Conservation (phyloP, 2,888 invertebrate genomes). For the Octonoba sinensis region DNA sequence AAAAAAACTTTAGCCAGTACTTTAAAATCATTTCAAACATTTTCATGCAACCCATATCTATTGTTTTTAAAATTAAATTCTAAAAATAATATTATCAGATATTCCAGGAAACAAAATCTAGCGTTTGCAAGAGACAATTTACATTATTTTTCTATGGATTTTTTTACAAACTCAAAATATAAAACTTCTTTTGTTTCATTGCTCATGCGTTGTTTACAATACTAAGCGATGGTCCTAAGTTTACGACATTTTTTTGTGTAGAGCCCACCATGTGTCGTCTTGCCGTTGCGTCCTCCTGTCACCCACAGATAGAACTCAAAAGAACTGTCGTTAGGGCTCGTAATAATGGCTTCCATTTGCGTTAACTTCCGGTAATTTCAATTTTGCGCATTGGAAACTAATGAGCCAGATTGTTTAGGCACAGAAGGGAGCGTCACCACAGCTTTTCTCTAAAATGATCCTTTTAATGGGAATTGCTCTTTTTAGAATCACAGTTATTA, state of each 20-base stretch:
- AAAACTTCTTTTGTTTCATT: no score
- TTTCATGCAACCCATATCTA: no score
- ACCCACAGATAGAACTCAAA: conserved; percentile 24
- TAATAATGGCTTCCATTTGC: conserved; percentile 39
- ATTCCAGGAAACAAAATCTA: no score
- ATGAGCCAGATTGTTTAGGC: conserved; percentile 38
- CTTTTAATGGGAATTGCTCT: conserved; percentile 25
- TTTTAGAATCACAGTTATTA: conserved; percentile 40
- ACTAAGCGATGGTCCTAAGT: no score
- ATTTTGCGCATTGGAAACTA: conserved; percentile 49
- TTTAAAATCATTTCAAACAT: no score
- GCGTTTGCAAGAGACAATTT: no score
- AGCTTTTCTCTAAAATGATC: conserved; percentile 1
- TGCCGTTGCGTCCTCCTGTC: conserved; percentile 36
- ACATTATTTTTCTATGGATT: no score
- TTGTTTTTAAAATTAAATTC: no score
- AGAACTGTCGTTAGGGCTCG: conserved; percentile 43
- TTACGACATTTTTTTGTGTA: background rate
- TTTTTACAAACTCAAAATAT: no score
- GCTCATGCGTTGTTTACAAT: no score
- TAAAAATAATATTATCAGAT: no score
- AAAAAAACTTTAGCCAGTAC: no score
- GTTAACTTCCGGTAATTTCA: conserved; percentile 42
- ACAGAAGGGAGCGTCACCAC: background rate
- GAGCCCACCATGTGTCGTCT: conserved; percentile 25